Conservation (phyloP, 2,113 vertebrate species). For the Saccopteryx bilineata region DNA sequence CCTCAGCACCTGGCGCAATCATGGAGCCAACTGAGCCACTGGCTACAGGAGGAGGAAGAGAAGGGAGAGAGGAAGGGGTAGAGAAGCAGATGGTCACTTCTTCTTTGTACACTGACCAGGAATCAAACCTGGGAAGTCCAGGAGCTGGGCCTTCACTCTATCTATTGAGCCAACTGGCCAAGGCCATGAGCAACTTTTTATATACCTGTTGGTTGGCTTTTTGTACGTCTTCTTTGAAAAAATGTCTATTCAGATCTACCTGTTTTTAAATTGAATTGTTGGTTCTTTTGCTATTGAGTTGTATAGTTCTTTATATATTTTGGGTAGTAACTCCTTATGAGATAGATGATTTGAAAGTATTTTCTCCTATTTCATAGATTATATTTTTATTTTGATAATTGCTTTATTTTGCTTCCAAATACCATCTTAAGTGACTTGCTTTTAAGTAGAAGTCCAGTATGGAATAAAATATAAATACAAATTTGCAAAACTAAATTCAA, state of each 20-base stretch:
- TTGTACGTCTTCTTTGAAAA: neutral
- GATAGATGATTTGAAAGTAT: neutral
- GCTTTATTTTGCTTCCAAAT: neutral
- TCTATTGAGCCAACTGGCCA: no score
- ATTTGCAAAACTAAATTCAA: conserved; percentile 33
- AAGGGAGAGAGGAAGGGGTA: no score
- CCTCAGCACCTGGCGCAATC: no score
- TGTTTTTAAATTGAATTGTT: conserved; percentile 2
- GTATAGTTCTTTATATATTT: conserved; percentile 10
- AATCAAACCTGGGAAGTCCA: no score
- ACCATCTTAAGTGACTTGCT: neutral
- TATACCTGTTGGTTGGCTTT: neutral
- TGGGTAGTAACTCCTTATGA: neutral
- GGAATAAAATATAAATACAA: neutral
- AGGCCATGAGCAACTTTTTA: neutral
- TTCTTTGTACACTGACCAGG: no score
- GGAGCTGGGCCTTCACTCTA: no score
- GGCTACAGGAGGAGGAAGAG: no score
- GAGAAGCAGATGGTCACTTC: no score
- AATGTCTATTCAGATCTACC: neutral
- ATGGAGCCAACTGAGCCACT: no score
- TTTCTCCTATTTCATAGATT: neutral
- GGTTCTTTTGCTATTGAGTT: neutral
- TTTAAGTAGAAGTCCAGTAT: conserved; percentile 6
- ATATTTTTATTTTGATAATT: neutral